A percentile compares a stretch with the other conserved stretches of the same genome.
Conservation (phyloP, 30 jellyfish, hydroid and myxozoan genomes). For the Aurelia aurita region DNA sequence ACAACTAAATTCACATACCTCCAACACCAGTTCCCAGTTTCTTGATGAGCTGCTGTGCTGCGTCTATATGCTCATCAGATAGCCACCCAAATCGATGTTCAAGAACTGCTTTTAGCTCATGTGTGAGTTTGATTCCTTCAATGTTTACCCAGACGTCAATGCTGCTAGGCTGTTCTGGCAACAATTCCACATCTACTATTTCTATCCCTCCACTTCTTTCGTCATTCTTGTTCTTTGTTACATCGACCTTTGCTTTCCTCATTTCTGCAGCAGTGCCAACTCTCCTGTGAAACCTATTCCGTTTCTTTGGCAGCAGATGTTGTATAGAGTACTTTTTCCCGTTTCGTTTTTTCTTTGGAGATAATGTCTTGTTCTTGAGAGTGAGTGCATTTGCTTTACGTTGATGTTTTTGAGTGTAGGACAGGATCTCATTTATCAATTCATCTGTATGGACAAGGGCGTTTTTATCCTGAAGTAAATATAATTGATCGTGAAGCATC, state of each 20-base stretch:
- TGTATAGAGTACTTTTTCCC: slow-evolving; percentile 11
- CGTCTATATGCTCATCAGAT: slow-evolving; percentile 26
- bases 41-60: slow-evolving; percentile 28
- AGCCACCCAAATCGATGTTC: slow-evolving; percentile 33
- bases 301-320: slow-evolving; percentile 25
- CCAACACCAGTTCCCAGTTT: slow-evolving; percentile 5
- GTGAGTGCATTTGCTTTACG: slow-evolving; percentile 7
- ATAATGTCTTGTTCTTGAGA: slow-evolving; percentile 15
- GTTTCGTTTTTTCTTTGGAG: slow-evolving; percentile 1
- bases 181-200: slow-evolving; percentile 12
- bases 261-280: slow-evolving; percentile 40
- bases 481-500: slow-evolving; percentile 33
- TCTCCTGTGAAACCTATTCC: slow-evolving; percentile 25
- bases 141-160: slow-evolving; percentile 36
- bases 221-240: not conserved
- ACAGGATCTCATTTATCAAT: slow-evolving; percentile 2
- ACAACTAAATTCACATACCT: not conserved
- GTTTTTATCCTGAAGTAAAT: not conserved
- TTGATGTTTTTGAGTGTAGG: slow-evolving; percentile 4
- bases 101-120: slow-evolving; percentile 10
- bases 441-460: not conserved
- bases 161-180: slow-evolving; percentile 1
- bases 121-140: slow-evolving; percentile 23
- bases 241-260: slow-evolving; percentile 11
- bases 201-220: not conserved